These are phyloP conservation scores for Myripristis murdjan DNA, from an alignment of 2,797 vertebrate genomes.

Conservation along the genomic window DNA sequence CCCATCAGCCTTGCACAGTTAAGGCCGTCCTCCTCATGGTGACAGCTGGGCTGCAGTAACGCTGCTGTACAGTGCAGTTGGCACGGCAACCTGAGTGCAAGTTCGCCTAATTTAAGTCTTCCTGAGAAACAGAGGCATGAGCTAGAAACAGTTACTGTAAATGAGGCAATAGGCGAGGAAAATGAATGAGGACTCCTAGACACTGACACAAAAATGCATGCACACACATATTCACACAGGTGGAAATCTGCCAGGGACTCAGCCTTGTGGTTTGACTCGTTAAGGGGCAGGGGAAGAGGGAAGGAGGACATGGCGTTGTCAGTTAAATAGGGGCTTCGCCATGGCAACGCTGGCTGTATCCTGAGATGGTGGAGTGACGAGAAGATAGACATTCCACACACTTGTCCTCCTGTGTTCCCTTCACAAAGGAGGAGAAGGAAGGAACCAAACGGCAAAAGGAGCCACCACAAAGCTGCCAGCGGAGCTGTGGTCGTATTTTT, in stretches of 20 bases:
- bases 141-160: constrained; percentile 20
- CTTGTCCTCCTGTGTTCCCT: constrained; percentile 56
- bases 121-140: constrained; percentile 17
- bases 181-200: constrained; percentile 8
- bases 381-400: constrained; percentile 59
- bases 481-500: constrained; percentile 62
- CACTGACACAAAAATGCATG: constrained; percentile 7
- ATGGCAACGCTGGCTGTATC: constrained; percentile 46
- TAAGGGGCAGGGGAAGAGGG: constrained; percentile 42
- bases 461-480: constrained; percentile 54
- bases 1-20: neutral
- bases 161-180: constrained; percentile 8
- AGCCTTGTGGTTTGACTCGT: constrained; percentile 31
- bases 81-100: neutral
- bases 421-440: constrained; percentile 50
- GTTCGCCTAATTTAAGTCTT: constrained; percentile 6
- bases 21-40: constrained; percentile 4
- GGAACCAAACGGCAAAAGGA: constrained; percentile 35
- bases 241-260: constrained; percentile 1
- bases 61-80: constrained; percentile 11
- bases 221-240: neutral
- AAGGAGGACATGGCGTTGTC: constrained; percentile 26
- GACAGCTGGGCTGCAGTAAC: constrained; percentile 27
- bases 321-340: constrained; percentile 36
- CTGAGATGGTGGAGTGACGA: constrained; percentile 32